Percentiles rank a stretch among this genome's conserved stretches.
Evolutionary conservation across 2,113 vertebrate genomes (phyloP).

Genomic region (Charadrius vociferus): DNA sequence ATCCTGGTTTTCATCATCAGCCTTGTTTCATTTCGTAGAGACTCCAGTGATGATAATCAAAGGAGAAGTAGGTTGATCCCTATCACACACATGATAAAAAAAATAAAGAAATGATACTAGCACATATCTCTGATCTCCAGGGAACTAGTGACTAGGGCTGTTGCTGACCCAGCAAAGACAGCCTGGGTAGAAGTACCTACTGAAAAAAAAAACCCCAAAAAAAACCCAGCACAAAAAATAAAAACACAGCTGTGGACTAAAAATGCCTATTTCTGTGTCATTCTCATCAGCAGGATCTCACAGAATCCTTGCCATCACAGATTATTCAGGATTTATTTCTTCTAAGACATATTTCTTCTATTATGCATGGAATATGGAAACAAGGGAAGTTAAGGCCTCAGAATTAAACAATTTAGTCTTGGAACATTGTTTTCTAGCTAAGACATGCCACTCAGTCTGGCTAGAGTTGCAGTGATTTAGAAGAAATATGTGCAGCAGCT

Average conservation of each 20-base stretch:
- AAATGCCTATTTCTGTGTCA: neutral
- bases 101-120: rapidly evolving
- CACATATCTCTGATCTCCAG: neutral
- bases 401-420: neutral
- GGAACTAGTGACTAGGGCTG: neutral
- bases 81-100: neutral
- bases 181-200: neutral
- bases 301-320: neutral
- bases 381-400: neutral
- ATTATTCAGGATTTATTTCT: neutral
- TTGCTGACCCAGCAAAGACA: neutral
- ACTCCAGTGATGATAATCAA: neutral
- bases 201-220: neutral
- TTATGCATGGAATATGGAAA: neutral
- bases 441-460: neutral
- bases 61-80: neutral
- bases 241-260: neutral
- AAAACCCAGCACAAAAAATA: neutral
- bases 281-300: neutral
- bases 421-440: neutral
- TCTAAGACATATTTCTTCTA: neutral
- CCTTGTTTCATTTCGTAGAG: neutral
- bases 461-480: neutral
- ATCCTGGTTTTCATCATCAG: neutral
- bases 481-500: neutral